Conservation (phyloP, 1,140 invertebrate species). For the Latrodectus geometricus region DNA sequence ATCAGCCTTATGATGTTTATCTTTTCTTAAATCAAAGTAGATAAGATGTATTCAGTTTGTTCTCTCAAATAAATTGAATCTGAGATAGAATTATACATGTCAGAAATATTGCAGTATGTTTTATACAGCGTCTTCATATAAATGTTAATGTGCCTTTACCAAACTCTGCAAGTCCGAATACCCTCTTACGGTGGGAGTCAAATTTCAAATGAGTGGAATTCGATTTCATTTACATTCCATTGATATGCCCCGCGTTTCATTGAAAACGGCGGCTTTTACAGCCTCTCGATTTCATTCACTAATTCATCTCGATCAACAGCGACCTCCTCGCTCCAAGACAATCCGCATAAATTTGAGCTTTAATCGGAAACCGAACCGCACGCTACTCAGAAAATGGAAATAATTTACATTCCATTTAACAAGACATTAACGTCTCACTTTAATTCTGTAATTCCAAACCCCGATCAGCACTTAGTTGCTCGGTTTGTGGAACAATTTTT, state of each 20-base stretch:
- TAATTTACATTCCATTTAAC: constrained; percentile 2
- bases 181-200: neutral
- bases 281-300: neutral
- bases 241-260: neutral
- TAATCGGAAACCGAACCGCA: neutral
- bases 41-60: too few species aligned
- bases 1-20: too few species aligned
- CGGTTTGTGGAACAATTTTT: neutral
- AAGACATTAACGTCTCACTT: constrained; percentile 1
- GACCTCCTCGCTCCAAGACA: neutral
- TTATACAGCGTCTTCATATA: too few species aligned
- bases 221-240: neutral
- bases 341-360: neutral
- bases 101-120: too few species aligned
- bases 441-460: neutral
- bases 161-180: neutral
- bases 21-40: too few species aligned
- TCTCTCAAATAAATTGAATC: neutral
- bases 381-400: neutral
- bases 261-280: too few species aligned
- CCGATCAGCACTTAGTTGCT: neutral
- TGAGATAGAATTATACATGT: neutral
- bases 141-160: too few species aligned
- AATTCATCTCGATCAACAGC: neutral
- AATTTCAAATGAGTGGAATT: neutral